Conservation (phyloP, 2,888 invertebrate species). For the Sesamia inferens region DNA sequence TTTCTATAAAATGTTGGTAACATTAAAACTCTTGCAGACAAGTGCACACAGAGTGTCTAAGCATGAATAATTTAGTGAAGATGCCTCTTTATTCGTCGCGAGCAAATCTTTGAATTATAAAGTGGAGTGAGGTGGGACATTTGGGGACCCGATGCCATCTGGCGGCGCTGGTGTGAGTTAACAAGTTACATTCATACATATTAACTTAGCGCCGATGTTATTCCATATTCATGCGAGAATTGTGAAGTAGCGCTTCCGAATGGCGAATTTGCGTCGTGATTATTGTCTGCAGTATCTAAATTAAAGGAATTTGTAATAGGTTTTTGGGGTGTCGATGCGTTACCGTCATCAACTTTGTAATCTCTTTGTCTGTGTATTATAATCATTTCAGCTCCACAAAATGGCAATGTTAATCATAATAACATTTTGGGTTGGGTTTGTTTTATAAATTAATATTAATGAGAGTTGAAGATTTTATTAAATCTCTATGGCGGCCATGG, state of each 20-base stretch:
- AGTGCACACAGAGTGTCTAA: constrained; percentile 65
- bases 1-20: constrained; percentile 42
- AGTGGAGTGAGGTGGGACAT: constrained; percentile 78
- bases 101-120: constrained; percentile 88
- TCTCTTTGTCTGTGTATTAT: neutral
- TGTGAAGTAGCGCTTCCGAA: constrained; percentile 65
- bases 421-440: neutral
- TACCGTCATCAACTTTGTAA: neutral
- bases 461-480: neutral
- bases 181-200: constrained; percentile 87
- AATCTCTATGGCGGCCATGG: neutral
- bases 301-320: constrained; percentile 29
- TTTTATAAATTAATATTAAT: constrained; percentile 32
- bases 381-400: neutral
- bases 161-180: constrained; percentile 76
- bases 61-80: constrained; percentile 83
- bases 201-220: constrained; percentile 80
- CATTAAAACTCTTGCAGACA: constrained; percentile 56
- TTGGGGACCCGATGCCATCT: constrained; percentile 77
- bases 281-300: constrained; percentile 50
- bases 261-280: constrained; percentile 57
- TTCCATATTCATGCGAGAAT: constrained; percentile 81
- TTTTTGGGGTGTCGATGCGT: constrained; percentile 7
- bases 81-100: constrained; percentile 82
- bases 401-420: neutral